Base-by-base conservation (phyloP, 2,113 vertebrate species). In the Thalassoma bifasciatum region DNA sequence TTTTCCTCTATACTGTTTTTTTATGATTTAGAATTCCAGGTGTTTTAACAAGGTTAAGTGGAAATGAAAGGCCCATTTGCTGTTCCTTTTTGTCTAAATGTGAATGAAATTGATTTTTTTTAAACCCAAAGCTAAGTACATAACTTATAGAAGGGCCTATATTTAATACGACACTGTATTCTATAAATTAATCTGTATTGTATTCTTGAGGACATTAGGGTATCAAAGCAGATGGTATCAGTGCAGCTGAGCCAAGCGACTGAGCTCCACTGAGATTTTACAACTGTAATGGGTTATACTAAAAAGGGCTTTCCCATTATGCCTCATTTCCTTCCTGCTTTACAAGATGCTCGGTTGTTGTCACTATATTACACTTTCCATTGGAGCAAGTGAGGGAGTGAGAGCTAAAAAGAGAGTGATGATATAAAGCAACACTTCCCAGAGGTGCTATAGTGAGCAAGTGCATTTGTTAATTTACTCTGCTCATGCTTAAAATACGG, bases 401-500 rank as follows among this genome's bases (percentile, higher is more conserved):
- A 70, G 66, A 40, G 62, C 21, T 60, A 77, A 65, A 72, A 80
- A 67, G 68, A 76, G 78, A 61, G 86, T n/a, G 66, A 88, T 91
- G 85, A 91, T 91, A 89, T 85, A 85, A 88, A 85, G 85, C 78
- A 80, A 74, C 62, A 65, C 89, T 89, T 91, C 89, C 88, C 87
- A 86, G 85, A 34, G 86, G 89, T 87, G 83, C 79, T 63, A 44
- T 87, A 81, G 86, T 53, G 60, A 85, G 88, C 53, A 57, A 92
- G 88, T 84, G 88, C 91, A 91, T 92, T 91, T 86, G 93, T 92
- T 94, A 92, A 95, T 94, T 94, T 93, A 93, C 89, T 90, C 87
- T 66, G 79, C 90, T 92, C 88, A 67, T 89, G 92, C 93, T 93
- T 92, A 88, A 92, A 93, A 93, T 92, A 91, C 86, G 71, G 67